Evolutionary conservation across 1,140 invertebrate genomes (phyloP).

Genomic region (Drosophila baimaii): DNA sequence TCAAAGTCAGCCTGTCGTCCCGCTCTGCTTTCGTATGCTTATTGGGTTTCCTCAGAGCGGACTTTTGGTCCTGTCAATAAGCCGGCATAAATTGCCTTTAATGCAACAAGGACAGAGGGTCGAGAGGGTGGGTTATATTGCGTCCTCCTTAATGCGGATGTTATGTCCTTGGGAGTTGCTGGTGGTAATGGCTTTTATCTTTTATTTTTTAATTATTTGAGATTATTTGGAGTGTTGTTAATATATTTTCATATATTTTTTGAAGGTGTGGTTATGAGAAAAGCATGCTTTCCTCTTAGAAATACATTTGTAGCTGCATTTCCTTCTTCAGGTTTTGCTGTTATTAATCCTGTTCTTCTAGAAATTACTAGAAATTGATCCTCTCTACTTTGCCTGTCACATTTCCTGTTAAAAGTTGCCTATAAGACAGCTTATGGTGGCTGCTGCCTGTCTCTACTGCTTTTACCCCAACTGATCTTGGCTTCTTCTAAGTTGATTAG

Average conservation of each 20-base stretch:
- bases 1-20: constrained; percentile 68
- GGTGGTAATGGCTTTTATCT: constrained; percentile 12
- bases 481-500: constrained; percentile 23
- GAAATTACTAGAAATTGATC: constrained; percentile 1
- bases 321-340: not conserved
- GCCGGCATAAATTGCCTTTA: constrained; percentile 68
- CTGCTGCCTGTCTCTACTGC: constrained; percentile 3
- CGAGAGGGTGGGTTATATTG: constrained; percentile 16
- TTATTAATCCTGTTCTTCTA: constrained; percentile 7
- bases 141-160: not conserved
- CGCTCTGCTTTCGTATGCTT: constrained; percentile 58
- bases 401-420: constrained; percentile 15
- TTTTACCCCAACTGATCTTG: not conserved
- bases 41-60: constrained; percentile 30
- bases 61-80: constrained; percentile 62
- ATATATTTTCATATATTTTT: not conserved
- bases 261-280: not conserved
- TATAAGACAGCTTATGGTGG: constrained; percentile 1
- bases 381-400: not conserved
- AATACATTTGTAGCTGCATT: not conserved
- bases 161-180: not conserved
- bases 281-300: not conserved
- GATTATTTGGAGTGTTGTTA: not conserved
- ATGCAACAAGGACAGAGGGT: constrained; percentile 24
- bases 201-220: not conserved